A percentile compares a stretch with the other conserved stretches of the same genome.
phyloP scores from a whole-genome alignment of 1,140 invertebrate species.

The Macrostomum lignano region DNA sequence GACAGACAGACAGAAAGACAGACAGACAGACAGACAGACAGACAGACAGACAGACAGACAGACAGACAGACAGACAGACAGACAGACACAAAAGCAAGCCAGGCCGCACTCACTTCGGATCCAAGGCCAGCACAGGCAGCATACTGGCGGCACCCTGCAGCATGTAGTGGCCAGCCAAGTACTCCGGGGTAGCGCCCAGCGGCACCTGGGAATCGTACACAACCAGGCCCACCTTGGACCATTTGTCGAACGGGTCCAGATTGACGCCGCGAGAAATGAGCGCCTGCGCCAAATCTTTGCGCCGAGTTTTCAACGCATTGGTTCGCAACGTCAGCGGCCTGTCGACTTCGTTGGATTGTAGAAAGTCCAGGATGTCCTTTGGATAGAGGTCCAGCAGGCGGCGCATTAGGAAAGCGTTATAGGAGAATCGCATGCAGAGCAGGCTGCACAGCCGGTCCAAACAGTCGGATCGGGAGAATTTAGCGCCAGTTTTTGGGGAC shows the following conservation, averaged over 20 bases:
- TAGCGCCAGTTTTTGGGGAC: not conserved
- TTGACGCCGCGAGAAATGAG: conserved; percentile 84
- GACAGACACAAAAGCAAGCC: too few relatives aligned
- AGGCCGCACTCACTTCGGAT: too few relatives aligned
- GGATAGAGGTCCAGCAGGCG: not conserved
- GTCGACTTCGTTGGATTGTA: conserved; percentile 82
- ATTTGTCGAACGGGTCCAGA: conserved; percentile 83
- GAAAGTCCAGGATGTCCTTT: conserved; percentile 40
- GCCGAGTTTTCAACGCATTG: conserved; percentile 71
- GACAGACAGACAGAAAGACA: too few relatives aligned
- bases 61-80: too few relatives aligned
- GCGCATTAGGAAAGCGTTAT: conserved; percentile 3
- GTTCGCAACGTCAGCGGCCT: conserved; percentile 76
- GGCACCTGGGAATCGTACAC: conserved; percentile 82
- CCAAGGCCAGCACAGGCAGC: conserved; percentile 75
- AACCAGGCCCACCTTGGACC: conserved; percentile 90
- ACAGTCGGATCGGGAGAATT: not conserved
- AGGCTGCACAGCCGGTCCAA: conserved; percentile 1
- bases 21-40: too few relatives aligned
- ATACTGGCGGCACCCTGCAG: conserved; percentile 86
- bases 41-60: too few relatives aligned
- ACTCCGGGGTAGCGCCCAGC: conserved; percentile 90
- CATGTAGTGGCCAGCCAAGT: conserved; percentile 91
- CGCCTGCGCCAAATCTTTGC: conserved; percentile 62
- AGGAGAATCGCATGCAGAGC: conserved; percentile 3